Evolutionary conservation across 2,888 invertebrate genomes (phyloP), one percentile per base, ranked within the genome.

Genomic region (Noctua comes): DNA sequence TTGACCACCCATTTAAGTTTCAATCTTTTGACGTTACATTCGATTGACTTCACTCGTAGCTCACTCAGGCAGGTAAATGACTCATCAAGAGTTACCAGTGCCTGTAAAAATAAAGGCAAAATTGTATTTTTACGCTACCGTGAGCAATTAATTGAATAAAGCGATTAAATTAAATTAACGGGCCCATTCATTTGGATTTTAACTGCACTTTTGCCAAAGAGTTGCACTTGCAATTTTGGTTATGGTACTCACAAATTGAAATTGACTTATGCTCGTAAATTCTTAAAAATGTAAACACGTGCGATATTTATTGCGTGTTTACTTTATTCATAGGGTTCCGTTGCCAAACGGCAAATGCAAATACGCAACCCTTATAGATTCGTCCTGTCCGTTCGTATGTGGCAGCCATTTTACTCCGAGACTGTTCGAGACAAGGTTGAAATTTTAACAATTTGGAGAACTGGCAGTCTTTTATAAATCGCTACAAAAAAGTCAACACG

Each of bases 121-220:
- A 86, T 86, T 82, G 85, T 84, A 86, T 88, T 85, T 87, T 88
- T 86, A 81, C 81, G 73, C 83, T 65, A 46, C 75, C 73, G 77
- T 76, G 71, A 78, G 77, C 80, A 79, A 88, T 89, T 88, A 89
- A 88, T 89, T 86, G 89, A 86, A 86, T 88, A 88, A 88, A 89
- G 83, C 80, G 89, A 89, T 88, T 89, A 82, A 88, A 89, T 88
- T 85, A 85, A 88, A 88, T 88, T 81, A 88, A 89, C 89, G 85
- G 76, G 77, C 70, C 83, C 88, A 88, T 88, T 89, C 82, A 82
- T 89, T 89, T 86, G 82, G 72, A 85, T 86, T 88, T 88, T 86
- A 88, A 88, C 86, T 89, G 86, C 82, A 88, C 82, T 88, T 86
- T 79, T 71, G 78, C 77, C 79, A 69, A 82, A 77, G 83, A 80